Conservation (phyloP, 1,140 invertebrate species). For the Calliphora vicina region DNA sequence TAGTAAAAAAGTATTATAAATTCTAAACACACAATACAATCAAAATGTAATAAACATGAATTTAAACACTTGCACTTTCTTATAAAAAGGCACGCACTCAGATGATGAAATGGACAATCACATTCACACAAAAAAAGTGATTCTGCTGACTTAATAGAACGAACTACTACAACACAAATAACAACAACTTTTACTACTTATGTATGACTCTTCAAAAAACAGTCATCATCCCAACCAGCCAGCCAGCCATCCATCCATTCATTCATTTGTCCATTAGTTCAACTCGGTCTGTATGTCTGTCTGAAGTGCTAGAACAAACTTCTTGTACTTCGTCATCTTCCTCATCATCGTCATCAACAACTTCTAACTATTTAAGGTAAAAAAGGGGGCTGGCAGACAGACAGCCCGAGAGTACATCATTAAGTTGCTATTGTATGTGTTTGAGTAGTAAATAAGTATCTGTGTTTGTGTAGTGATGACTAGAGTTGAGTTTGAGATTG, state of each 20-base stretch:
- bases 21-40: conserved; percentile 1
- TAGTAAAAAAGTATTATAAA: background rate
- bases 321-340: too few species aligned
- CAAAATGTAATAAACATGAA: conserved; percentile 25
- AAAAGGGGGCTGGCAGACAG: too few species aligned
- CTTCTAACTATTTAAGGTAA: too few species aligned
- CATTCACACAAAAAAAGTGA: background rate
- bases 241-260: background rate
- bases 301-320: too few species aligned
- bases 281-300: too few species aligned
- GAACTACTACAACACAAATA: background rate
- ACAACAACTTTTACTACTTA: too few species aligned
- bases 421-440: background rate
- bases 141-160: background rate
- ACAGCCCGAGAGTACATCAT: too few species aligned
- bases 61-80: conserved; percentile 28
- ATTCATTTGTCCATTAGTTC: background rate
- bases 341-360: too few species aligned
- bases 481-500: background rate
- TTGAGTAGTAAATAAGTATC: background rate
- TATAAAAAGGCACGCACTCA: background rate
- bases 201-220: too few species aligned
- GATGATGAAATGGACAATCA: background rate
- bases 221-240: background rate
- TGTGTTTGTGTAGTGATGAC: background rate